phyloP scores from a whole-genome alignment of 2,113 vertebrate genomes.

The Paratilapia polleni region DNA sequence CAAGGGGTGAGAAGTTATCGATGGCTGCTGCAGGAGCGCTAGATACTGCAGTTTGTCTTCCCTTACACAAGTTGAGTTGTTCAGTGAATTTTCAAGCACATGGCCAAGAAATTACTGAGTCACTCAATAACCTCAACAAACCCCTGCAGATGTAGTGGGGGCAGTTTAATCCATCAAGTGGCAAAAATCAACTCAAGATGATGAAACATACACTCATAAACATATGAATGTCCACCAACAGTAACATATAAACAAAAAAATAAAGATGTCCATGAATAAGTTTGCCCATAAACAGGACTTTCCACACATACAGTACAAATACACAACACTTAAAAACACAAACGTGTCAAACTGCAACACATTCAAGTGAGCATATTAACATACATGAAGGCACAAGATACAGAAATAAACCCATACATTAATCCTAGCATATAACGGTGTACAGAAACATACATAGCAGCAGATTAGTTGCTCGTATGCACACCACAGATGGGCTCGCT shows the following conservation, averaged over 20 bases:
- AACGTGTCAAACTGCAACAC: neutral
- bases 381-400: neutral
- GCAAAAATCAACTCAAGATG: neutral
- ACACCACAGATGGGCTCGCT: constrained; percentile 43
- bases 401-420: neutral
- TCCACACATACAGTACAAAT: neutral
- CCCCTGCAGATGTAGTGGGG: constrained; percentile 6
- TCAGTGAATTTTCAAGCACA: constrained; percentile 8
- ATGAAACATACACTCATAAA: constrained; percentile 3
- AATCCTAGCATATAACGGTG: neutral
- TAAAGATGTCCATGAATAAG: neutral
- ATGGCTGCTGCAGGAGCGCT: neutral
- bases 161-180: neutral
- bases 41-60: constrained; percentile 11
- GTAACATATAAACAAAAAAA: neutral
- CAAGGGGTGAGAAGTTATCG: constrained; percentile 19
- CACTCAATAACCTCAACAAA: constrained; percentile 18
- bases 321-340: neutral
- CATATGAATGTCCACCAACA: neutral
- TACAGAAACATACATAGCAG: neutral
- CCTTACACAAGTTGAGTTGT: neutral
- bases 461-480: constrained; percentile 18
- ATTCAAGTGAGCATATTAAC: neutral
- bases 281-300: neutral
- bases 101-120: constrained; percentile 35